A percentile compares a stretch with the other conserved stretches of the same genome.
phyloP scores from a whole-genome alignment of 2,888 invertebrate species.

The Dryococelus australis region DNA sequence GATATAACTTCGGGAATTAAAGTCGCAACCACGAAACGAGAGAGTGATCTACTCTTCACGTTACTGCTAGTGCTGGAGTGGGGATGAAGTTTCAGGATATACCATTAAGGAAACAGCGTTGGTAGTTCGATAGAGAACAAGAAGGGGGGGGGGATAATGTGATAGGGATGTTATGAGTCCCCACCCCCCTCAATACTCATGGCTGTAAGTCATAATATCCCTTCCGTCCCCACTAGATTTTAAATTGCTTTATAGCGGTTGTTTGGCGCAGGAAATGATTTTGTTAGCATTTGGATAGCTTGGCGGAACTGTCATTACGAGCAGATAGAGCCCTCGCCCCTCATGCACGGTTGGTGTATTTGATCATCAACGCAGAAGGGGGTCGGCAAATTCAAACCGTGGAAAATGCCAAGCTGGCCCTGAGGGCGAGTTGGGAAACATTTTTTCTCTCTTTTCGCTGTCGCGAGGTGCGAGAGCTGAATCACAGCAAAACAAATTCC shows the following conservation, averaged over 20 bases:
- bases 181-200: background rate
- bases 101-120: background rate
- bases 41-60: no score
- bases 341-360: background rate
- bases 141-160: background rate
- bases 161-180: background rate
- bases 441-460: no score
- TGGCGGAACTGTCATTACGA: constrained; percentile 25
- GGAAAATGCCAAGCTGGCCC: background rate
- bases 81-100: background rate
- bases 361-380: background rate
- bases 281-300: constrained; percentile 22
- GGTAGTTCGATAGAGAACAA: background rate
- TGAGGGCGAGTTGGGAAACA: background rate
- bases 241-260: constrained; percentile 27
- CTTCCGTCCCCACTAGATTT: background rate
- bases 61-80: background rate
- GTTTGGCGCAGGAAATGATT: constrained; percentile 29
- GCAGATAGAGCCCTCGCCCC: background rate
- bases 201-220: constrained; percentile 21
- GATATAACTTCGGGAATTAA: no score
- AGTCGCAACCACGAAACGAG: no score
- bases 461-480: no score
- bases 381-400: background rate
- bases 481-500: no score